Percentiles rank a stretch among this genome's conserved stretches.
phyloP scores from a whole-genome alignment of 2,113 vertebrate species.

The Grantiella picta region DNA sequence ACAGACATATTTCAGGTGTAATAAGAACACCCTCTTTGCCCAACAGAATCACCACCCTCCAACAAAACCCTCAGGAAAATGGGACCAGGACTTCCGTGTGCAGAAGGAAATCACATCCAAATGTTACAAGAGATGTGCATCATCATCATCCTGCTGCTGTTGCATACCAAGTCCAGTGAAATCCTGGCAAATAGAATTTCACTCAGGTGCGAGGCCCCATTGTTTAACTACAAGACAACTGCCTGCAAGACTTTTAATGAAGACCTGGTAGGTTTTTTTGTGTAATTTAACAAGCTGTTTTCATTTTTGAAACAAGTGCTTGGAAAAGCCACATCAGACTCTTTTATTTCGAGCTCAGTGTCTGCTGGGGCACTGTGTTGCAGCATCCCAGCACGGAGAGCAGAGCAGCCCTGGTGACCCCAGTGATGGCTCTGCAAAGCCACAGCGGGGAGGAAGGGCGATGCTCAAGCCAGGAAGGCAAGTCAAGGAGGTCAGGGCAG shows the following conservation, averaged over 20 bases:
- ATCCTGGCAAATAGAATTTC: neutral
- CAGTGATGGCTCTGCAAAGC: rapidly evolving
- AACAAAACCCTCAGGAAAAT: neutral
- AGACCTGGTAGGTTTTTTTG: neutral
- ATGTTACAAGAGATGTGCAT: neutral
- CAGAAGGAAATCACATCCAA: neutral
- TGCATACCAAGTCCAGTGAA: neutral
- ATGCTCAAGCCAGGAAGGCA: neutral
- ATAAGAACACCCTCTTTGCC: neutral
- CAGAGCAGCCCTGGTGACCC: neutral
- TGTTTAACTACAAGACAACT: neutral
- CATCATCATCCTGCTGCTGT: neutral
- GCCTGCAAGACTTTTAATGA: neutral
- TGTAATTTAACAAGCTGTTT: neutral
- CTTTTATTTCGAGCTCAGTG: neutral
- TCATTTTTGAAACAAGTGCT: neutral
- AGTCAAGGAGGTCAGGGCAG: neutral
- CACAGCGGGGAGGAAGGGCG: no score
- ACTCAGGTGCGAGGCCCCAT: neutral
- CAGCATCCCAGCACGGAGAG: neutral
- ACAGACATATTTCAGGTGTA: neutral
- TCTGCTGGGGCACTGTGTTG: neutral
- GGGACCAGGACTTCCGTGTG: neutral
- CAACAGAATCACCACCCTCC: neutral
- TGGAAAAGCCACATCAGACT: neutral